Evolutionary conservation across 2,888 invertebrate genomes (phyloP).

Genomic region (Notocelia uddmanniana): DNA sequence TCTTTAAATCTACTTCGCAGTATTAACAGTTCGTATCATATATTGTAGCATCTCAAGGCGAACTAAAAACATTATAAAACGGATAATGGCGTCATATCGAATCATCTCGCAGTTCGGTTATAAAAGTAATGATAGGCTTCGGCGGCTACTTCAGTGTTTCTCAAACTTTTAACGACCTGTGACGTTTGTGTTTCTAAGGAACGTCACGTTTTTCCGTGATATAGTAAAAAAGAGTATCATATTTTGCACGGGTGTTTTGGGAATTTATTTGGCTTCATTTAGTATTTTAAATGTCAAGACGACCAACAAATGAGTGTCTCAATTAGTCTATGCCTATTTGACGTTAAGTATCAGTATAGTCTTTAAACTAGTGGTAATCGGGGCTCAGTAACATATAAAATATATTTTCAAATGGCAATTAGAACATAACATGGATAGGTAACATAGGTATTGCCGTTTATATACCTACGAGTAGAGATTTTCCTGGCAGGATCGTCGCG

Average conservation of each 20-base stretch:
- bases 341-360: too few species aligned
- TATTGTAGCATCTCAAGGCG: neutral
- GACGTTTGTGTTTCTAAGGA: neutral
- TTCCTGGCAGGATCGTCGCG: too few species aligned
- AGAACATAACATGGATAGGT: too few species aligned
- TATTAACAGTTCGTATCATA: too few species aligned
- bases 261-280: neutral
- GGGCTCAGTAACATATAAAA: too few species aligned
- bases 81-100: conserved; percentile 61
- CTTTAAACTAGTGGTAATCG: too few species aligned
- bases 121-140: conserved; percentile 58
- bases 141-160: conserved; percentile 41
- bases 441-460: too few species aligned
- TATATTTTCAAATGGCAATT: too few species aligned
- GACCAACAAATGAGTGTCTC: neutral
- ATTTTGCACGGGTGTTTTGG: neutral
- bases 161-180: conserved; percentile 12
- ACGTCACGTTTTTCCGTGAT: conserved; percentile 5
- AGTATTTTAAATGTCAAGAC: neutral
- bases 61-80: conserved; percentile 56
- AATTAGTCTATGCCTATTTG: too few species aligned
- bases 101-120: conserved; percentile 51
- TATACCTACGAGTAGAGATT: too few species aligned
- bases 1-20: too few species aligned
- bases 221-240: neutral